Conservation (phyloP, 2,888 invertebrate genomes). For the Drosophila mayaguana region DNA sequence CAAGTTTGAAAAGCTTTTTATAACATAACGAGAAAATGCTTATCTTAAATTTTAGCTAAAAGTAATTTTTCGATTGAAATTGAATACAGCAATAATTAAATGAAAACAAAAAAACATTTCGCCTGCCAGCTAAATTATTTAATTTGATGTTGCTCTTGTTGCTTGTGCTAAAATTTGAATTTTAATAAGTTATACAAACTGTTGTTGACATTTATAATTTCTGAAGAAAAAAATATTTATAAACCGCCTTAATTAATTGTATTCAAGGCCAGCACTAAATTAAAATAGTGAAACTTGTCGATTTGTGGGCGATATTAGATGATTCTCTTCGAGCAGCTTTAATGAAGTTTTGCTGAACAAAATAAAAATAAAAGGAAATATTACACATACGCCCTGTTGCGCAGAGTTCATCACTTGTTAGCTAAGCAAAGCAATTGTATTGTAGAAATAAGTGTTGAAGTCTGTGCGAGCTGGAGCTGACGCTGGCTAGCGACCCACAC, state of each 20-base stretch:
- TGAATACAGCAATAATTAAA: background rate
- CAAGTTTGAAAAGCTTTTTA: no score
- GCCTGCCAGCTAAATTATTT: background rate
- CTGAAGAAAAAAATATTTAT: background rate
- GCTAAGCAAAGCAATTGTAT: constrained; percentile 19
- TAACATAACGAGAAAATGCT: no score
- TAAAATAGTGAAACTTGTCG: background rate
- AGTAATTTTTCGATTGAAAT: background rate
- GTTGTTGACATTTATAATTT: background rate
- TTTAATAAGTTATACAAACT: background rate
- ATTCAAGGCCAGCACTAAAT: background rate
- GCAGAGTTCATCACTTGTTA: constrained; percentile 50
- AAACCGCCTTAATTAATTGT: background rate
- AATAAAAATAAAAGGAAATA: constrained; percentile 6
- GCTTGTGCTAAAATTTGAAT: background rate
- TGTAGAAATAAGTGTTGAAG: constrained; percentile 33
- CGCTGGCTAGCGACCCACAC: constrained; percentile 65
- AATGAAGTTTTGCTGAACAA: background rate
- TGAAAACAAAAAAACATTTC: background rate
- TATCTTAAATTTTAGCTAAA: background rate
- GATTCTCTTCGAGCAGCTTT: background rate
- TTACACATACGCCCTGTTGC: constrained; percentile 66
- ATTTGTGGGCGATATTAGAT: constrained; percentile 4
- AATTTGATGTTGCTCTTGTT: no score
- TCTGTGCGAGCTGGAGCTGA: constrained; percentile 32